Percentiles rank a stretch among this genome's conserved stretches.
These are phyloP conservation scores for Perccottus glenii DNA, from an alignment of 2,113 vertebrate genomes.

Conservation along the genomic window DNA sequence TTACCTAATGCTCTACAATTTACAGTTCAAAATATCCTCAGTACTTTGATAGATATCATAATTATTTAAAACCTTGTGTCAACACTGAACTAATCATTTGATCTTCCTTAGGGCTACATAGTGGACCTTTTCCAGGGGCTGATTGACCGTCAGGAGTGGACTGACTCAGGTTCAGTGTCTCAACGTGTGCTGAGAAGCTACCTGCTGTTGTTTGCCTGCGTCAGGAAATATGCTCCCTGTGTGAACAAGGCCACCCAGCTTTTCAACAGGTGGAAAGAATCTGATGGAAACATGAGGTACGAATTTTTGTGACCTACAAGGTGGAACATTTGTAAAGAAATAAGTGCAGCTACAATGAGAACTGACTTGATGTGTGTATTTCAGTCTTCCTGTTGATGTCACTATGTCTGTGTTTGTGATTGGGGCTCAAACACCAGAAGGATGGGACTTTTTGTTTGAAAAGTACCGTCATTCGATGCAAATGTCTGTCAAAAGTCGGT, in stretches of 20 bases:
- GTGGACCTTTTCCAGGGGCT: slow-evolving; percentile 81
- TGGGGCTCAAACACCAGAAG: slow-evolving; percentile 82
- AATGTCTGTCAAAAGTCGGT: slow-evolving; percentile 75
- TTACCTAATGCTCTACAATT: too few relatives aligned
- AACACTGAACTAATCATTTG: neutral
- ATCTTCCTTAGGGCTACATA: slow-evolving; percentile 81
- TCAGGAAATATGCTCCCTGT: slow-evolving; percentile 82
- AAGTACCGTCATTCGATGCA: slow-evolving; percentile 82
- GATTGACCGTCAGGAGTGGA: slow-evolving; percentile 88
- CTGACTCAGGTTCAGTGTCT: slow-evolving; percentile 82
- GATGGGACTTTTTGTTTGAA: slow-evolving; percentile 89
- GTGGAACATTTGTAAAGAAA: neutral
- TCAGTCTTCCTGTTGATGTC: slow-evolving; percentile 85
- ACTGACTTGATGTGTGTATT: neutral
- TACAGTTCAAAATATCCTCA: too few relatives aligned
- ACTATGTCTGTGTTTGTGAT: slow-evolving; percentile 85
- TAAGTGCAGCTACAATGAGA: neutral
- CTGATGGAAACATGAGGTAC: slow-evolving; percentile 85
- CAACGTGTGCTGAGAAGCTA: slow-evolving; percentile 82
- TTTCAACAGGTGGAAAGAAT: slow-evolving; percentile 85
- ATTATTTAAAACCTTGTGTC: neutral
- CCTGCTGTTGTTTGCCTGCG: slow-evolving; percentile 82
- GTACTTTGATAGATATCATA: too few relatives aligned
- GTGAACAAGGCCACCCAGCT: slow-evolving; percentile 79
- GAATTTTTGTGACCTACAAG: slow-evolving; percentile 14